Evolutionary conservation across 2,888 invertebrate genomes (phyloP).

Genomic region (Crepidodera aurea): DNA sequence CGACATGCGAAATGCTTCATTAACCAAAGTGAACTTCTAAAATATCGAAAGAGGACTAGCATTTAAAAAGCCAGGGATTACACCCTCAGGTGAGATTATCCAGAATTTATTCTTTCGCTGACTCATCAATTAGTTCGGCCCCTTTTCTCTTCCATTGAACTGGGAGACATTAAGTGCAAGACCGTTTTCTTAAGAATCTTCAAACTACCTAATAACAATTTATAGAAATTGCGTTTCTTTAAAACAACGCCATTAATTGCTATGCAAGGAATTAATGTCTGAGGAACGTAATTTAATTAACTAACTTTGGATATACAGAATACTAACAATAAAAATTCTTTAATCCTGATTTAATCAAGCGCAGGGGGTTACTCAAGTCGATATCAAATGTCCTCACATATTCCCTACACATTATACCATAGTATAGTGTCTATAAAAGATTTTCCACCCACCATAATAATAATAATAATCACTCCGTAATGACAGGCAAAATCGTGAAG

Average conservation of each 20-base stretch:
- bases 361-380: no score
- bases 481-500: constrained; percentile 94
- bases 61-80: constrained; percentile 46
- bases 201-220: constrained; percentile 52
- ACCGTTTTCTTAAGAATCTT: constrained; percentile 41
- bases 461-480: no score
- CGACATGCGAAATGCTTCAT: constrained; percentile 39
- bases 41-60: constrained; percentile 38
- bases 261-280: constrained; percentile 60
- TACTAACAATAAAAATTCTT: no score
- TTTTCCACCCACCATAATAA: no score
- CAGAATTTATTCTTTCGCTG: constrained; percentile 46
- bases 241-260: constrained; percentile 60
- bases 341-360: no score
- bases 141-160: constrained; percentile 49
- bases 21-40: constrained; percentile 41
- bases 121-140: constrained; percentile 45
- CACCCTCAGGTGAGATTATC: constrained; percentile 49
- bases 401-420: no score
- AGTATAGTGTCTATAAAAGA: no score
- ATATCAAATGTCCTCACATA: no score
- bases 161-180: constrained; percentile 45
- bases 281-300: constrained; percentile 37
- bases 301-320: background rate
- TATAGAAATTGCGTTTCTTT: constrained; percentile 59